Percentiles rank a stretch among this genome's conserved stretches.
Conservation (phyloP, 2,113 vertebrate species). For the Dicerorhinus sumatrensis region DNA sequence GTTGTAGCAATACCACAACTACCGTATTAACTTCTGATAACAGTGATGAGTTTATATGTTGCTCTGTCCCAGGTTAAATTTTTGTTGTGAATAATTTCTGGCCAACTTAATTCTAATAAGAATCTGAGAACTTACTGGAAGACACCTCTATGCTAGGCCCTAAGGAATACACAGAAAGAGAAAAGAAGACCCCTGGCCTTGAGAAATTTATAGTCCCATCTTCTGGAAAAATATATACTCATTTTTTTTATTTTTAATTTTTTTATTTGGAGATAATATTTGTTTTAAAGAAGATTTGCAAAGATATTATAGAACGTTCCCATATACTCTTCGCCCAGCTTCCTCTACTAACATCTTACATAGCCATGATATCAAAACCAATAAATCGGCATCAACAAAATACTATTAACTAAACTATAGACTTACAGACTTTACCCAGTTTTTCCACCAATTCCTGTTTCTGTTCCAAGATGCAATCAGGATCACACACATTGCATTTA, state of each 20-base stretch:
- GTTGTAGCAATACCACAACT: neutral
- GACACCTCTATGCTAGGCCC: neutral
- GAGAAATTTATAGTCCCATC: neutral
- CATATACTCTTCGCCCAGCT: neutral
- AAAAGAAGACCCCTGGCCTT: neutral
- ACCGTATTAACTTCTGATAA: neutral
- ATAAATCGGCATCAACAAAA: neutral
- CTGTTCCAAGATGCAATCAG: neutral
- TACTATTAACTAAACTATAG: neutral
- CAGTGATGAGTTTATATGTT: neutral
- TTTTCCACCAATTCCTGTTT: neutral
- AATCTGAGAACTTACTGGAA: neutral
- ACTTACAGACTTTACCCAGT: neutral
- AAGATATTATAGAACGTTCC: neutral
- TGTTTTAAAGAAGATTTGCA: neutral
- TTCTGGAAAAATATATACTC: neutral
- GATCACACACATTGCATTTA: neutral
- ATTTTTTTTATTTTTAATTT: neutral
- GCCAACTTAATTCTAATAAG: neutral
- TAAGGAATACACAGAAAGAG: neutral
- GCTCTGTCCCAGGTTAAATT: neutral
- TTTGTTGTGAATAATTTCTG: neutral
- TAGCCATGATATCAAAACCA: neutral
- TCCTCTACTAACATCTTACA: neutral
- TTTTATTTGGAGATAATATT: constrained; percentile 3